These are phyloP conservation scores for Hydrolagus affinis DNA, from an alignment of 2,113 vertebrate genomes.

Conservation along the genomic window DNA sequence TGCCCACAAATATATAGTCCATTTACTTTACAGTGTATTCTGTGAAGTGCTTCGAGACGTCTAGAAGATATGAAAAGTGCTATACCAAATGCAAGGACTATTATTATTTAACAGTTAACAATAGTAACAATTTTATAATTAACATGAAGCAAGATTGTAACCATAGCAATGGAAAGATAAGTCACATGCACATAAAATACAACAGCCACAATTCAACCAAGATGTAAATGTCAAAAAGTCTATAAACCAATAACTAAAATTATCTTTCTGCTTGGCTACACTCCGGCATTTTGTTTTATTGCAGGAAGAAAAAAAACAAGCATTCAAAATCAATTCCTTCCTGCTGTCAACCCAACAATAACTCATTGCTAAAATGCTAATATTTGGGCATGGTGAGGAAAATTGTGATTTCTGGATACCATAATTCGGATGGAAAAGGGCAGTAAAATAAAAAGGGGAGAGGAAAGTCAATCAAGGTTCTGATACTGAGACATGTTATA, in stretches of 20 bases:
- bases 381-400: neutral
- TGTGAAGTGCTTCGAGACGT: too few relatives aligned
- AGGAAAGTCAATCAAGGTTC: neutral
- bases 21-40: too few relatives aligned
- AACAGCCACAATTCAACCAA: neutral
- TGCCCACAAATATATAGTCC: too few relatives aligned
- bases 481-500: neutral
- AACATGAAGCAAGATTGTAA: constrained; percentile 15
- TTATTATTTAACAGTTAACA: too few relatives aligned
- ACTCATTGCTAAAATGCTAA: neutral
- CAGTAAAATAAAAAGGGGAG: neutral
- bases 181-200: constrained; percentile 13
- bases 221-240: constrained; percentile 24
- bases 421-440: neutral
- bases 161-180: neutral
- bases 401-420: neutral
- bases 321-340: neutral
- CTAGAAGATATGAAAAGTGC: too few relatives aligned
- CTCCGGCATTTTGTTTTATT: neutral
- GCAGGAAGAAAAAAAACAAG: neutral
- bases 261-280: neutral
- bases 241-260: neutral
- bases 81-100: too few relatives aligned
- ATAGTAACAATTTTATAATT: neutral
- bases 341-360: neutral